Percentiles rank a stretch among this genome's conserved stretches.
phyloP scores from a whole-genome alignment of 2,797 vertebrate species.

The Acanthornis magna region DNA sequence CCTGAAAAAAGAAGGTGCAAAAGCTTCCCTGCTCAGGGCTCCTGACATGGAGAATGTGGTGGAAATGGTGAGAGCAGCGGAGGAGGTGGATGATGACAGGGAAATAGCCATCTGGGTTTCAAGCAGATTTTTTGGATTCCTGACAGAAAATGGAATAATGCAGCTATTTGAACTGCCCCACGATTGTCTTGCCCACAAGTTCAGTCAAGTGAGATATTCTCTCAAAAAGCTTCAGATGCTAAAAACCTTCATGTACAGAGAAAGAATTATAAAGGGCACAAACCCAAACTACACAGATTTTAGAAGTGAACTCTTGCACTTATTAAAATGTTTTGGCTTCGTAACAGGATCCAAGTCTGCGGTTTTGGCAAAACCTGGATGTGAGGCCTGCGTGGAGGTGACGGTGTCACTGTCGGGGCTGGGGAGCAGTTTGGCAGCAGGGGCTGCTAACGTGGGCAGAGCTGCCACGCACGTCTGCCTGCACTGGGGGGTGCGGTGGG shows the following conservation, averaged over 20 bases:
- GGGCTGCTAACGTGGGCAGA: background rate
- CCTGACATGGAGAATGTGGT: background rate
- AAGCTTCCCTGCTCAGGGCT: background rate
- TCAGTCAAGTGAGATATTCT: background rate
- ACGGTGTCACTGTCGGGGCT: background rate
- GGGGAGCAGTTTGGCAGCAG: background rate
- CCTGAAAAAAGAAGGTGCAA: background rate
- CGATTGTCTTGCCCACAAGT: background rate
- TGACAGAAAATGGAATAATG: conserved; percentile 9
- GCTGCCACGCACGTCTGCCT: background rate
- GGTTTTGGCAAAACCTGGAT: background rate
- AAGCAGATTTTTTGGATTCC: conserved; percentile 17
- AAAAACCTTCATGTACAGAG: background rate
- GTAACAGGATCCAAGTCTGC: background rate
- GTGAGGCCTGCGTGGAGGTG: background rate
- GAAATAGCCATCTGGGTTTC: conserved; percentile 32
- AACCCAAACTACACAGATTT: conserved; percentile 15
- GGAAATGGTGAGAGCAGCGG: background rate
- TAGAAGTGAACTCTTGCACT: background rate
- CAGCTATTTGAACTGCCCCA: background rate
- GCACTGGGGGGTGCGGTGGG: accelerated
- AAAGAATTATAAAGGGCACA: background rate
- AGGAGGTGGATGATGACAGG: background rate
- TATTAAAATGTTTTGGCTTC: background rate
- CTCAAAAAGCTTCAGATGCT: background rate